Evolutionary conservation across 2,888 invertebrate species (phyloP), one percentile per base, ranked within the genome.

Genomic region (Epinotia nisella): DNA sequence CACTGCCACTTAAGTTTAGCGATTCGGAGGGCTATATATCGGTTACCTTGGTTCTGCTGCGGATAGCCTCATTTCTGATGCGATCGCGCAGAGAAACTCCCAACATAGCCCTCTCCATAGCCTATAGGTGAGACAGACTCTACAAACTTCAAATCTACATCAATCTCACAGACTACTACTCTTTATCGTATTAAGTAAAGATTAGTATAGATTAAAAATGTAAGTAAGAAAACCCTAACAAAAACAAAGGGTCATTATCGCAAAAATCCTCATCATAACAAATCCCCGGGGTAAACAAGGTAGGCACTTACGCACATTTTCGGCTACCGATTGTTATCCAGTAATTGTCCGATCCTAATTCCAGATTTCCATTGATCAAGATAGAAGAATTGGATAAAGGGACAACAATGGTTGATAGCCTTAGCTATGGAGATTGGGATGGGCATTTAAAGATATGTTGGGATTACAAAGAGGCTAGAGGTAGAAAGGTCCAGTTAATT

Each of bases 301-400:
- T 72, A n/a, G 55, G 61, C 53, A 70, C 62, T 70, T 64, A 66
- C 59, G 41, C 71, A 19, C 66, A 71, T 71, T 72, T 72, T 55
- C 61, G 56, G 51, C 35, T 29, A 66, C 24, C 51, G 68, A 72
- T 68, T 61, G 56, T 58, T 62, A 72, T 72, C 72, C 49, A 29
- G 49, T 72, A 72, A 68, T 72, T 68, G 67, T 62, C 72, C 19
- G 68, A 72, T 72, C 67, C 41, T 72, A 62, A 68, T 68, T 58
- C 51, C 61, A 68, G 72, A 72, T 72, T 65, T 68, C 56, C 41
- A 72, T 68, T 67, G 67, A 72, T 67, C 61, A 67, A 67, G 56
- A 72, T 68, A 61, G 67, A 67, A 21, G 67, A 15, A 51, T 62
- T 35, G 56, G 56, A 67, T 67, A 62, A 11, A 41, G 29, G 19